Conservation (phyloP, 2,797 vertebrate species). For the Anas acuta region DNA sequence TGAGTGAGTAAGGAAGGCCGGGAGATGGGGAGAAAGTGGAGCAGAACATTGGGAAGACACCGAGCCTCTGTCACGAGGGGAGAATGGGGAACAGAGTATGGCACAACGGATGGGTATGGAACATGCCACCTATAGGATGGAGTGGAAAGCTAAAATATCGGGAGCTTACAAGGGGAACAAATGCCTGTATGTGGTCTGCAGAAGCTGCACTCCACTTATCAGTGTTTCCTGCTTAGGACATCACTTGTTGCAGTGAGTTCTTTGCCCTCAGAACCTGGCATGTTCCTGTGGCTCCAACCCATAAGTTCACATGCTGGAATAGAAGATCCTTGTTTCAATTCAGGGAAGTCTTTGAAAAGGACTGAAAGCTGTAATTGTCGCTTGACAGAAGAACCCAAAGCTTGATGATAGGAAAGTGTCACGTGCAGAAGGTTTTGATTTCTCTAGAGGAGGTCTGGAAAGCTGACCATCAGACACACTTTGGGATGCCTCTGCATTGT, state of each 20-base stretch:
- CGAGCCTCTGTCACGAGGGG: background rate
- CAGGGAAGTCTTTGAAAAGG: background rate
- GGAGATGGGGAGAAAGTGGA: background rate
- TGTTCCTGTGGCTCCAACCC: accelerated
- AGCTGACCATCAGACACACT: accelerated
- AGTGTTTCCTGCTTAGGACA: accelerated
- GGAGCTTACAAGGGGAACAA: background rate
- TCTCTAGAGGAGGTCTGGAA: background rate
- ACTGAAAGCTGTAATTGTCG: background rate
- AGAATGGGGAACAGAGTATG: background rate
- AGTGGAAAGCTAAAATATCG: background rate
- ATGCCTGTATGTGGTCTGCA: background rate
- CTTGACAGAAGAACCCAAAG: background rate
- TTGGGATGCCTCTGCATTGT: background rate
- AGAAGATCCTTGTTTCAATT: background rate
- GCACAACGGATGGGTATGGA: background rate
- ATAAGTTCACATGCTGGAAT: background rate
- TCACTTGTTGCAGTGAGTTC: background rate
- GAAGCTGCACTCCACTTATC: background rate
- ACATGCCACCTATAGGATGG: background rate
- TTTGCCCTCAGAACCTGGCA: background rate
- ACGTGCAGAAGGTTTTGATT: background rate
- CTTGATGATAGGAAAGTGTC: background rate
- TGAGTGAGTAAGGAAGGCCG: background rate
- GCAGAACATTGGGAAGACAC: background rate